Evolutionary conservation across 92 coral and sea anemone species (phyloP).

Genomic region (Zoanthus sociatus): DNA sequence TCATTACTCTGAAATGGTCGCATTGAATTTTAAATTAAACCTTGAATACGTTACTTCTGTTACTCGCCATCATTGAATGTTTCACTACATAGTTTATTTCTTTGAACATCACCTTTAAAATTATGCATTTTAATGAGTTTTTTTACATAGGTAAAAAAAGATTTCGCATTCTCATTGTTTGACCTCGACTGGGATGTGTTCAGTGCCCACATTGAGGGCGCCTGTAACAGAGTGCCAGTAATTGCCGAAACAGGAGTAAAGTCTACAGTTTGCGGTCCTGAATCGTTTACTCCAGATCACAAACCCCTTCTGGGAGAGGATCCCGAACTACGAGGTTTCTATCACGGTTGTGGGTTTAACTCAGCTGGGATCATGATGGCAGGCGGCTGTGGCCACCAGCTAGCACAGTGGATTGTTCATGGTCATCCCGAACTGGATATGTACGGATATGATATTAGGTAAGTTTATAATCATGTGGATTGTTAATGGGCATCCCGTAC

Average conservation of each 20-base stretch:
- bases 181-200: slow-evolving; percentile 99
- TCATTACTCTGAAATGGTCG: no score
- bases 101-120: no score
- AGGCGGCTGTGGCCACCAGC: slow-evolving; percentile 99
- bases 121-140: background rate
- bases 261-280: slow-evolving; percentile 99
- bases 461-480: slow-evolving; percentile 70
- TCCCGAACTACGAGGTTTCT: slow-evolving; percentile 95
- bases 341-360: slow-evolving; percentile 97
- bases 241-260: slow-evolving; percentile 96
- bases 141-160: slow-evolving; percentile 79
- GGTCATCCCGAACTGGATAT: slow-evolving; percentile 97
- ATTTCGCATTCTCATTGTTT: slow-evolving; percentile 94
- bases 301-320: slow-evolving; percentile 97
- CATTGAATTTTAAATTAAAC: no score
- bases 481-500: slow-evolving; percentile 87
- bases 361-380: slow-evolving; percentile 98
- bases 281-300: slow-evolving; percentile 97
- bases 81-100: no score
- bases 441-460: slow-evolving; percentile 99
- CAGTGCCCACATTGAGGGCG: slow-evolving; percentile 96
- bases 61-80: no score
- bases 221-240: slow-evolving; percentile 89
- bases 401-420: slow-evolving; percentile 90
- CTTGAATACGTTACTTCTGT: no score